Base-by-base conservation (phyloP, 2,888 invertebrate genomes). In the Miltochrista miniata region DNA sequence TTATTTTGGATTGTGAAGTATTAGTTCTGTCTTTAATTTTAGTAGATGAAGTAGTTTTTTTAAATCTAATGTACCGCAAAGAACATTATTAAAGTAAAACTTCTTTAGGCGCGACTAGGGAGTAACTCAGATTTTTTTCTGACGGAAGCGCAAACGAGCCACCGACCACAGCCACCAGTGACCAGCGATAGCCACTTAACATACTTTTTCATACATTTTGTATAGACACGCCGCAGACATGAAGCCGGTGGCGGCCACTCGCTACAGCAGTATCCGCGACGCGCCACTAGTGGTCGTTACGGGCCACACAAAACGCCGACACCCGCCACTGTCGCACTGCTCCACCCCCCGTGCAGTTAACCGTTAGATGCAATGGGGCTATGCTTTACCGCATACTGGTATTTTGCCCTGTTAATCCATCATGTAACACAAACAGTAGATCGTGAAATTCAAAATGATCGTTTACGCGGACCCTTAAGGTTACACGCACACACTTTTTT, bases 181-280 rank as follows among this genome's bases (percentile, higher is more conserved):
- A 8, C 7, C 36, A 13, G 14, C 14, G 13, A 36, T 12, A n/a
- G 36, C 36, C 9, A 36, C 10, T 24, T n/a, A 24, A n/a, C n/a
- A 12, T 7, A n/a, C 24, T 5, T 12, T n/a, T 12, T 12, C 3
- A 12, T 24, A 18, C 11, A 39, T 39, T 24, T 24, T 39, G 39
- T 39, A 39, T 39, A 41, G 45, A 52, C 36, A 30, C 48, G 30
- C 52, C 52, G 48, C 52, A 50, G 47, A 54, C 39, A 37, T 46
- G 45, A 43, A 46, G 38, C 49, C 35, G 30, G 46, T 54, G 46
- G 43, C 39, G 50, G 44, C 50, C 45, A 54, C 40, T 37, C 48
- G 42, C 48, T 45, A 48, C 45, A 50, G 50, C 14, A 45, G 54
- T 51, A 42, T 48, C 38, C 48, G 47, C 51, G 51, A 54, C 47